Conservation (phyloP, 2,113 vertebrate genomes). For the Esox niger region DNA sequence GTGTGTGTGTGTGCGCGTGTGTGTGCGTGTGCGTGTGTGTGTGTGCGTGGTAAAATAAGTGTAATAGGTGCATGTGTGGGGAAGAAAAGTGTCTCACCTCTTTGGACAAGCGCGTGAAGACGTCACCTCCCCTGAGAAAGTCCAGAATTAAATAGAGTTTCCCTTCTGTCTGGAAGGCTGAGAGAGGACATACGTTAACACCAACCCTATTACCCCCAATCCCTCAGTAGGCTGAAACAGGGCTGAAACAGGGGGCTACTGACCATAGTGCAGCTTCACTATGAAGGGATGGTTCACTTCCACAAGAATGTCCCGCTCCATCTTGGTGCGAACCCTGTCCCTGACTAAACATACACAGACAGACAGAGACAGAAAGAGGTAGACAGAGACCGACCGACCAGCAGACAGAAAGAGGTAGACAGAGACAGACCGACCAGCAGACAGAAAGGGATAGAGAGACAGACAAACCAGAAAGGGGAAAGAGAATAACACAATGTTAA, state of each 20-base stretch:
- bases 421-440: constrained; percentile 15
- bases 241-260: constrained; percentile 45
- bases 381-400: constrained; percentile 25
- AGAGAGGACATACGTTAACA: constrained; percentile 8
- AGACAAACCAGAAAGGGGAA: too few relatives aligned
- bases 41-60: too few relatives aligned
- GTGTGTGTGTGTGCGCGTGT: too few relatives aligned
- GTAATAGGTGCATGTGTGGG: too few relatives aligned
- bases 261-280: constrained; percentile 98
- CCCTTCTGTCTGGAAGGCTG: constrained; percentile 99
- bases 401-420: constrained; percentile 41
- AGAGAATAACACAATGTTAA: too few relatives aligned
- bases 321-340: constrained; percentile 95
- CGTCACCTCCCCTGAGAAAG: constrained; percentile 99
- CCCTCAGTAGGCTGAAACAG: too few relatives aligned
- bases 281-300: constrained; percentile 99
- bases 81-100: constrained; percentile 78
- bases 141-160: constrained; percentile 99
- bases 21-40: too few relatives aligned
- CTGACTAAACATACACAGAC: constrained; percentile 74
- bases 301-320: constrained; percentile 97
- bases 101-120: constrained; percentile 99
- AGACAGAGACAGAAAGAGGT: constrained; percentile 40
- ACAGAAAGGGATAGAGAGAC: background rate
- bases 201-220: too few relatives aligned